A percentile compares a stretch with the other conserved stretches of the same genome.
These are phyloP conservation scores for Parnassius smintheus DNA, from an alignment of 2,888 invertebrate species.

Conservation along the genomic window DNA sequence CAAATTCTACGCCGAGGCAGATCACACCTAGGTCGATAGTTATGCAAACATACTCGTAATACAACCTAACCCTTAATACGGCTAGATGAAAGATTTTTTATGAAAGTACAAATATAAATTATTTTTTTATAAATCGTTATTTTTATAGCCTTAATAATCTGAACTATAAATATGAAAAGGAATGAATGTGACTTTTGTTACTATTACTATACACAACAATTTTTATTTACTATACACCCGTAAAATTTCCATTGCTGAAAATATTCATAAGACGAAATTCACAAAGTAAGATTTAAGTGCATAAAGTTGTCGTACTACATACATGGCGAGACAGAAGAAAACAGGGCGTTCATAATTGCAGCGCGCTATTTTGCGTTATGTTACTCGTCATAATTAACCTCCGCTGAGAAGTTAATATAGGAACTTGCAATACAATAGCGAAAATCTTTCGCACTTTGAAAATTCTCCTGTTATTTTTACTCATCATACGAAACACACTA, in stretches of 20 bases:
- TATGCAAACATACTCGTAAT: too few relatives aligned
- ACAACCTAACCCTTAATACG: too few relatives aligned
- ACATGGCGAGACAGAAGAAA: slow-evolving; percentile 40
- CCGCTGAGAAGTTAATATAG: slow-evolving; percentile 43
- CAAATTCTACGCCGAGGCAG: too few relatives aligned
- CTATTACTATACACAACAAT: background rate
- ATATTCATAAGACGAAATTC: slow-evolving; percentile 38
- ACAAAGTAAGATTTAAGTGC: slow-evolving; percentile 46
- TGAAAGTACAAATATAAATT: too few relatives aligned
- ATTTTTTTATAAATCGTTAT: too few relatives aligned
- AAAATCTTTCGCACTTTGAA: slow-evolving; percentile 34
- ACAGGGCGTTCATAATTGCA: slow-evolving; percentile 49
- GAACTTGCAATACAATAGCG: slow-evolving; percentile 41
- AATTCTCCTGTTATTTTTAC: slow-evolving; percentile 11
- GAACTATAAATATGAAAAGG: too few relatives aligned
- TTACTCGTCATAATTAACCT: slow-evolving; percentile 58
- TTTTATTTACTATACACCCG: background rate
- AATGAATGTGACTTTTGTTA: slow-evolving; percentile 3
- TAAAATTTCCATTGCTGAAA: slow-evolving; percentile 27
- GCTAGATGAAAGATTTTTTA: too few relatives aligned
- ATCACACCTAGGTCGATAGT: too few relatives aligned
- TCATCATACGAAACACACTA: too few relatives aligned
- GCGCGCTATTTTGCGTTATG: slow-evolving; percentile 48
- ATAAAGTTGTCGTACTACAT: slow-evolving; percentile 35
- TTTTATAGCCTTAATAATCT: too few relatives aligned